These are phyloP conservation scores for Chaetodon trifasciatus DNA, from an alignment of 2,797 vertebrate genomes.

Conservation along the genomic window DNA sequence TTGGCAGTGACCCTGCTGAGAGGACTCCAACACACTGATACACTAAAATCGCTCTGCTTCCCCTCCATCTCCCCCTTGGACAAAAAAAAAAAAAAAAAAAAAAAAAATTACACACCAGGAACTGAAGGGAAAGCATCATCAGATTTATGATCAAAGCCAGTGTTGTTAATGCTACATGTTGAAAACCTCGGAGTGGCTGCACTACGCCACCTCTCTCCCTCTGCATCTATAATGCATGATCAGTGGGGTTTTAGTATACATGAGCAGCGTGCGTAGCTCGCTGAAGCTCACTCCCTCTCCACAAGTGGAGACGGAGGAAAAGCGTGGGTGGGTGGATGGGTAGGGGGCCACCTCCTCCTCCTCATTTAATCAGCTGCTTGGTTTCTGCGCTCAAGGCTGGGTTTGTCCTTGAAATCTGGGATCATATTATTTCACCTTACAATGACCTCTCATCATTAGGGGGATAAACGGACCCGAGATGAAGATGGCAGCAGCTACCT, in stretches of 20 bases:
- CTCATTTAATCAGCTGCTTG: constrained; percentile 57
- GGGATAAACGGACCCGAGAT: constrained; percentile 38
- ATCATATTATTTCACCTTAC: constrained; percentile 56
- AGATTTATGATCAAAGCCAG: constrained; percentile 75
- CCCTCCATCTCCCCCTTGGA: constrained; percentile 1
- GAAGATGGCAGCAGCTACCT: constrained; percentile 40
- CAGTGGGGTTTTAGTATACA: constrained; percentile 66
- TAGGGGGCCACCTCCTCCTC: constrained; percentile 47
- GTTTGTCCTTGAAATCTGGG: constrained; percentile 64
- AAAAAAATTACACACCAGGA: constrained; percentile 49
- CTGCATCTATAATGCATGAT: constrained; percentile 82
- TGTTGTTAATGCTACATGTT: constrained; percentile 70
- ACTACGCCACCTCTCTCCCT: constrained; percentile 58
- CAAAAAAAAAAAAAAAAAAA: constrained; percentile 30
- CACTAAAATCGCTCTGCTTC: constrained; percentile 25
- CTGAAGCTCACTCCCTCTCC: constrained; percentile 43
- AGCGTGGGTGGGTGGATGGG: constrained; percentile 31
- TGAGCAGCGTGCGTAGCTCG: constrained; percentile 72
- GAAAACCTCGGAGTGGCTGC: constrained; percentile 60
- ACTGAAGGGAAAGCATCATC: constrained; percentile 55
- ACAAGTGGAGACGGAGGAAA: constrained; percentile 18
- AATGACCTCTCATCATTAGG: constrained; percentile 65
- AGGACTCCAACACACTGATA: constrained; percentile 9
- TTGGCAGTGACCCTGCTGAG: constrained; percentile 31
- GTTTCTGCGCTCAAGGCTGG: constrained; percentile 47